Conservation (phyloP, 2,113 vertebrate genomes). For the Riparia riparia region DNA sequence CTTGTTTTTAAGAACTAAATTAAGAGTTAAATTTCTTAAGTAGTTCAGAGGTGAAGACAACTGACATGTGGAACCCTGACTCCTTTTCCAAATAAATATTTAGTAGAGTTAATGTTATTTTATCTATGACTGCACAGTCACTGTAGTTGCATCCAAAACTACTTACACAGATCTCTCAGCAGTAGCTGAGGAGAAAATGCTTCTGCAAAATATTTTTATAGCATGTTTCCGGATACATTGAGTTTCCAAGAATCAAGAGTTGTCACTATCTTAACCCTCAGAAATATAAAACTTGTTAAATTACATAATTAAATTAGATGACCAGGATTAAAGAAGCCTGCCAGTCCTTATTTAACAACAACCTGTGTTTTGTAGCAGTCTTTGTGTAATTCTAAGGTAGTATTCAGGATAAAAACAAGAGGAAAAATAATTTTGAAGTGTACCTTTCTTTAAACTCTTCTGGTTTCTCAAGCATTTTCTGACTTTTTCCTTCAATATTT, state of each 20-base stretch:
- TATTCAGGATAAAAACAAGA: not conserved
- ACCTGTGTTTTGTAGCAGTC: not conserved
- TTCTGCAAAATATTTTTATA: not conserved
- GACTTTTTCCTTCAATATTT: slow-evolving; percentile 51
- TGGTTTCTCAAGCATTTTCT: slow-evolving; percentile 52
- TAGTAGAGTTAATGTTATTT: not conserved
- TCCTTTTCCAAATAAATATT: not conserved
- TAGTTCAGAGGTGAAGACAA: slow-evolving; percentile 21
- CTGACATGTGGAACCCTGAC: not conserved
- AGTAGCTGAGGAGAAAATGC: not conserved
- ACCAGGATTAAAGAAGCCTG: not conserved
- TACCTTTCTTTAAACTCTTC: slow-evolving; percentile 73
- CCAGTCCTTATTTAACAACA: not conserved
- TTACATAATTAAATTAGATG: not conserved
- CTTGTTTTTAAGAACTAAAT: slow-evolving; percentile 40
- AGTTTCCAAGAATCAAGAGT: not conserved
- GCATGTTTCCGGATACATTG: not conserved
- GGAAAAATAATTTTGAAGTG: not conserved
- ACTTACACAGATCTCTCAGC: not conserved
- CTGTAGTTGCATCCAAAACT: not conserved
- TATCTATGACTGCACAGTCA: not conserved
- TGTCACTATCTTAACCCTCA: not conserved
- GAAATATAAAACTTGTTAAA: not conserved
- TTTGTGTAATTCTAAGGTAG: not conserved
- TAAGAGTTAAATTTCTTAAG: slow-evolving; percentile 39